Evolutionary conservation across 2,797 vertebrate species (phyloP).

Genomic region (Dipus sagitta): DNA sequence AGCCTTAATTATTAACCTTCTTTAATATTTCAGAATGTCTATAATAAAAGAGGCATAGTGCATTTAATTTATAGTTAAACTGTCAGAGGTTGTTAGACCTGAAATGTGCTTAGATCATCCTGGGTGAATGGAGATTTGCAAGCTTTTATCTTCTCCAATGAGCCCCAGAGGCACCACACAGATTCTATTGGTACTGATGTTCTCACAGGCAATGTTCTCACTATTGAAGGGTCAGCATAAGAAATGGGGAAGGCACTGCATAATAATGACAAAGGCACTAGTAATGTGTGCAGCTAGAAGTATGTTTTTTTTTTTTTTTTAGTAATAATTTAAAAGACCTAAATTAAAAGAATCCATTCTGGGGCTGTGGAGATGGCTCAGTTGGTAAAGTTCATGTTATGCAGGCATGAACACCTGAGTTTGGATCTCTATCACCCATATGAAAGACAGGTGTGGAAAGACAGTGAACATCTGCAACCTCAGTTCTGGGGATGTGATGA

Average conservation of each 20-base stretch:
- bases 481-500: no score
- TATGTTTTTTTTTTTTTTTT: no score
- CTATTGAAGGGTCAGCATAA: not conserved
- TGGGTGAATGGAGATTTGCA: not conserved
- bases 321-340: not conserved
- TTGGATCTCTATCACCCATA: no score
- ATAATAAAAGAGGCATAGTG: slow-evolving; percentile 48
- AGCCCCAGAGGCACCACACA: rapidly evolving
- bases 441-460: no score
- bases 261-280: not conserved
- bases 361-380: not conserved
- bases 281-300: not conserved
- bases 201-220: not conserved
- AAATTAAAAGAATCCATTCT: not conserved
- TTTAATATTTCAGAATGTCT: slow-evolving; percentile 72
- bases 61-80: slow-evolving; percentile 45
- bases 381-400: no score
- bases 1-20: slow-evolving; percentile 75
- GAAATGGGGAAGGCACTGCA: no score
- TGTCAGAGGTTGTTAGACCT: slow-evolving; percentile 36
- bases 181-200: not conserved
- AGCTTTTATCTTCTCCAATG: not conserved
- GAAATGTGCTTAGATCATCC: slow-evolving; percentile 22
- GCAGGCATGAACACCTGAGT: no score
- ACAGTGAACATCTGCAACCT: no score